Conservation (phyloP, 2,113 vertebrate genomes). For the Podarcis raffonei region DNA sequence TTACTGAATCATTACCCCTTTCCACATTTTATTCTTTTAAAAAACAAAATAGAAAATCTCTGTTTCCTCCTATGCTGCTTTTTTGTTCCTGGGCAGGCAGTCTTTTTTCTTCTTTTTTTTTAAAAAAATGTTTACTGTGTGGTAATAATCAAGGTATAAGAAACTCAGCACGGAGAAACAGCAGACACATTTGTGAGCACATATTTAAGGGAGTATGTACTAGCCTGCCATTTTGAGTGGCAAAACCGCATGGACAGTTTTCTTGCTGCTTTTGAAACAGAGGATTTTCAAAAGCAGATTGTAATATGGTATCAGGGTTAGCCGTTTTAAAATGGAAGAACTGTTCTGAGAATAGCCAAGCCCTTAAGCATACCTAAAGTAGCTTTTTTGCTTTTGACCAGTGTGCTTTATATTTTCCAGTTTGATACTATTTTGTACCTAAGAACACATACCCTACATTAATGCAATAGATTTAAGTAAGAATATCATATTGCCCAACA, state of each 20-base stretch:
- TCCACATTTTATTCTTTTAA: background rate
- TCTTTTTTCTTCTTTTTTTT: too few relatives aligned
- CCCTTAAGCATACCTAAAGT: background rate
- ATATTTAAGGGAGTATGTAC: background rate
- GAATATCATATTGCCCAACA: background rate
- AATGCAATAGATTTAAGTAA: background rate
- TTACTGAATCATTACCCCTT: background rate
- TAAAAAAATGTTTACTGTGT: background rate
- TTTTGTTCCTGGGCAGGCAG: background rate
- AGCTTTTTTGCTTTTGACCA: background rate
- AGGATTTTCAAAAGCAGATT: background rate
- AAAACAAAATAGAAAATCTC: background rate
- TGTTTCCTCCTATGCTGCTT: background rate
- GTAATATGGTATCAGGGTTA: background rate
- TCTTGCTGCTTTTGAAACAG: background rate
- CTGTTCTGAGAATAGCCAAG: background rate
- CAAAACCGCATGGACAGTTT: background rate
- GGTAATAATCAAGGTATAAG: background rate
- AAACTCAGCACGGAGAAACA: background rate
- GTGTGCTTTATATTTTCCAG: background rate
- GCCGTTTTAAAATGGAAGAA: background rate
- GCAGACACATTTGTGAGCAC: background rate
- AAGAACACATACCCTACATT: background rate
- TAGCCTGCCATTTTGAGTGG: background rate
- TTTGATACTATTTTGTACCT: background rate